Percentiles rank a stretch among this genome's conserved stretches.
Evolutionary conservation across 2,888 invertebrate genomes (phyloP).

Genomic region (Sinentomon sp.): DNA sequence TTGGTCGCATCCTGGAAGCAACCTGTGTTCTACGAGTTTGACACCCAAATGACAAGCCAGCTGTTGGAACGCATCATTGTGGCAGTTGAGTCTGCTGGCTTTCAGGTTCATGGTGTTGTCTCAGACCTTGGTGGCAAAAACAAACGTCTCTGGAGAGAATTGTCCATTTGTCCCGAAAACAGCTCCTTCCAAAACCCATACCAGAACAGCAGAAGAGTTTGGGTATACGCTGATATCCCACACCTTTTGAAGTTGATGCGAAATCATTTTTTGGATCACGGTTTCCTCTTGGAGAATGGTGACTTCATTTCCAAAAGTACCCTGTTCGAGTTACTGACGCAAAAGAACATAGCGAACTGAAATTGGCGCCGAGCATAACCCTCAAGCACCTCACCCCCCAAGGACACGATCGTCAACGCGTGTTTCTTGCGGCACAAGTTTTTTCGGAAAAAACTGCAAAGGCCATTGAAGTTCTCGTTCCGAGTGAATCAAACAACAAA

Average conservation of each 20-base stretch:
- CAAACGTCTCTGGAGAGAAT: neutral
- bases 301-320: too few relatives aligned
- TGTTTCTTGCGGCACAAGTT: too few relatives aligned
- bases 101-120: neutral
- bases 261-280: neutral
- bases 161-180: neutral
- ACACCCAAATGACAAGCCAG: neutral
- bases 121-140: neutral
- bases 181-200: neutral
- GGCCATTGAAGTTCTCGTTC: too few relatives aligned
- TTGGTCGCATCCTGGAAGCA: neutral
- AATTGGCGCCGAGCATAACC: too few relatives aligned
- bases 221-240: constrained; percentile 1
- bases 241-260: neutral
- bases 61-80: neutral
- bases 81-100: neutral
- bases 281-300: neutral
- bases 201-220: neutral
- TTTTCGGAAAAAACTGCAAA: too few relatives aligned
- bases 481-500: too few relatives aligned
- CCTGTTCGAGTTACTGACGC: too few relatives aligned
- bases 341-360: too few relatives aligned
- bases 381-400: too few relatives aligned
- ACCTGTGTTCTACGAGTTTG: neutral
- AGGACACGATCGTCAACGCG: too few relatives aligned